Percentiles rank a stretch among this genome's conserved stretches.
These are phyloP conservation scores for Pipistrellus pygmaeus DNA, from an alignment of 2,797 vertebrate species.

Conservation along the genomic window DNA sequence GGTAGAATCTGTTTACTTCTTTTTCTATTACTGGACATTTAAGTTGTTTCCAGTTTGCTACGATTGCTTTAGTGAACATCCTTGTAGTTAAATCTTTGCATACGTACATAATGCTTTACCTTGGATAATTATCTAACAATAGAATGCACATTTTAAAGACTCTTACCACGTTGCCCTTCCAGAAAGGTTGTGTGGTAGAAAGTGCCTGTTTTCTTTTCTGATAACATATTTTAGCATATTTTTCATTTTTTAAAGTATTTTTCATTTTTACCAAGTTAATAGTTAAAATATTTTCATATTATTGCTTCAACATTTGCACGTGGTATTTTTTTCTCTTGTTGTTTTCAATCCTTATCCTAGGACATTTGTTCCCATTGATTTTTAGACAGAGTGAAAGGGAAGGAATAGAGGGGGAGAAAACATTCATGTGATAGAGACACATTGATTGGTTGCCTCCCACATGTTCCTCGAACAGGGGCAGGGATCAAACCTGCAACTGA, in stretches of 20 bases:
- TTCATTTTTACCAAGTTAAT: slow-evolving; percentile 29
- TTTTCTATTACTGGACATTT: neutral
- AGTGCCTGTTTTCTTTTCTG: neutral
- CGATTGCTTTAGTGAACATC: neutral
- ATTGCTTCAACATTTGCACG: slow-evolving; percentile 43
- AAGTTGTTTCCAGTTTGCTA: neutral
- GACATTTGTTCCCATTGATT: neutral
- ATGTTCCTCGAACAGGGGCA: too few species aligned
- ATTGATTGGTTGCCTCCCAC: too few species aligned
- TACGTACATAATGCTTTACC: neutral
- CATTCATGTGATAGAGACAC: too few species aligned
- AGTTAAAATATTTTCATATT: slow-evolving; percentile 49
- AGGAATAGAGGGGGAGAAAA: too few species aligned
- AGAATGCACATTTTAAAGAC: slow-evolving; percentile 39
- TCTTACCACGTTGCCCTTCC: neutral
- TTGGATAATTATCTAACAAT: slow-evolving; percentile 47
- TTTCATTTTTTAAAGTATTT: slow-evolving; percentile 5
- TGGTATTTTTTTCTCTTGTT: neutral
- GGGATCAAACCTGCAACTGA: too few species aligned
- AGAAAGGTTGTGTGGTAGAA: neutral
- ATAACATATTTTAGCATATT: neutral
- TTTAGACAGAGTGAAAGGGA: too few species aligned
- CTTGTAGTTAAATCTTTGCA: slow-evolving; percentile 40
- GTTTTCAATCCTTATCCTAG: too few species aligned
- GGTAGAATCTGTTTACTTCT: neutral